Evolutionary conservation across 2,113 vertebrate genomes (phyloP).

Genomic region (Leucosticte australis): DNA sequence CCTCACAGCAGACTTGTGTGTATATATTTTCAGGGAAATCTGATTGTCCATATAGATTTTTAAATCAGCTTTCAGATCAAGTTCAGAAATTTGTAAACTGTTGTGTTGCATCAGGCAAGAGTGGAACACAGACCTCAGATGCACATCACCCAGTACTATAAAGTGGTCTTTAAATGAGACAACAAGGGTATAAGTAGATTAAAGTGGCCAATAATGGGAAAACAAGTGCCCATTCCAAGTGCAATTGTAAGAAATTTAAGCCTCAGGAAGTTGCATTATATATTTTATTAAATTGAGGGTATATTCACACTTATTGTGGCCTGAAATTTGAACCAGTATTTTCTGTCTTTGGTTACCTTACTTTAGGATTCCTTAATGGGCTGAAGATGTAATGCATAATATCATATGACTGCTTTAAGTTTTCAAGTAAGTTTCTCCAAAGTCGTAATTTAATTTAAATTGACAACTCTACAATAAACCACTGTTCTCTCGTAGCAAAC

Average conservation of each 20-base stretch:
- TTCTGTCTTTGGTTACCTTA: conserved; percentile 93
- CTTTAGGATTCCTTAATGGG: conserved; percentile 92
- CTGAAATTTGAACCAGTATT: conserved; percentile 93
- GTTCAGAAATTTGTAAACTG: conserved; percentile 91
- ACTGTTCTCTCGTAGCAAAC: conserved; percentile 78
- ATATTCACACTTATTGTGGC: conserved; percentile 91
- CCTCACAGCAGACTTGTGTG: conserved; percentile 88
- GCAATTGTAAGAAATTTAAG: conserved; percentile 92
- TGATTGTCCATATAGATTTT: conserved; percentile 90
- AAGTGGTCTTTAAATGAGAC: conserved; percentile 87
- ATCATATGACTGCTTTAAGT: conserved; percentile 87
- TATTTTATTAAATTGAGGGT: conserved; percentile 96
- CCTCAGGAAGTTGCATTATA: conserved; percentile 94
- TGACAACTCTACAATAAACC: conserved; percentile 88
- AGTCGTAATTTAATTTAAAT: conserved; percentile 93
- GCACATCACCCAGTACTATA: conserved; percentile 75
- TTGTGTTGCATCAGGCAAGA: conserved; percentile 79
- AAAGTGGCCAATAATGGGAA: conserved; percentile 89
- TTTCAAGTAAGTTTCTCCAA: conserved; percentile 87
- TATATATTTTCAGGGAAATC: conserved; percentile 93
- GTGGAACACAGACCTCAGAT: conserved; percentile 76
- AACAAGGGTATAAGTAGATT: conserved; percentile 86
- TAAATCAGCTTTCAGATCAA: conserved; percentile 88
- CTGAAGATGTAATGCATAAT: conserved; percentile 84
- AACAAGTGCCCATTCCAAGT: conserved; percentile 87